Conservation (phyloP, 2,797 vertebrate genomes). For the Lutjanus campechanus region DNA sequence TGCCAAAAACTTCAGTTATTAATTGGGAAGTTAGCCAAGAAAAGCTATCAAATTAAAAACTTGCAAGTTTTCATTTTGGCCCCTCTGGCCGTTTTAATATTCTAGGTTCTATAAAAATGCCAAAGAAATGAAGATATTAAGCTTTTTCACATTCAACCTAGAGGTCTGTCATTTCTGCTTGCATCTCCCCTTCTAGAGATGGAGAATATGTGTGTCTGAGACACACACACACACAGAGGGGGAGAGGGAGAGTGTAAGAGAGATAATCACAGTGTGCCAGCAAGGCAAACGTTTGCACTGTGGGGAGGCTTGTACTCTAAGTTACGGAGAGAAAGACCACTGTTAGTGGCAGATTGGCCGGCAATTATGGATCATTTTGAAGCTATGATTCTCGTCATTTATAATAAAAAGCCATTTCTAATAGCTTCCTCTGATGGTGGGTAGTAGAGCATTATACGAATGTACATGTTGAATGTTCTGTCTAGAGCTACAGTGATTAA, state of each 20-base stretch:
- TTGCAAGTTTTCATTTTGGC: conserved; percentile 39
- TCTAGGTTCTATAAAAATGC: conserved; percentile 41
- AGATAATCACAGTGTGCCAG: conserved; percentile 17
- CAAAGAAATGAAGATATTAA: conserved; percentile 47
- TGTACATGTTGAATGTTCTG: neutral
- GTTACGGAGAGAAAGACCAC: conserved; percentile 16
- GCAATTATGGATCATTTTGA: conserved; percentile 42
- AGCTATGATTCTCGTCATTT: conserved; percentile 27
- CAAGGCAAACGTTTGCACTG: conserved; percentile 18
- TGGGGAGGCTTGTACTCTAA: conserved; percentile 19
- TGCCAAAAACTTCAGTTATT: conserved; percentile 60
- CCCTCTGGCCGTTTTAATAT: conserved; percentile 54
- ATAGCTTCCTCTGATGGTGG: conserved; percentile 4
- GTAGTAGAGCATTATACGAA: neutral
- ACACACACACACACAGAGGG: neutral
- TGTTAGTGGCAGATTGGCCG: conserved; percentile 25
- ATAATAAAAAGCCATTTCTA: conserved; percentile 22
- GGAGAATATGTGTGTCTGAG: neutral
- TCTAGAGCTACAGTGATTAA: neutral
- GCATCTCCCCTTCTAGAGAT: conserved; percentile 16
- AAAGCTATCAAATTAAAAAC: conserved; percentile 64
- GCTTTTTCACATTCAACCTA: conserved; percentile 15
- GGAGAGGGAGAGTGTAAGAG: neutral
- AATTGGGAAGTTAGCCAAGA: conserved; percentile 58
- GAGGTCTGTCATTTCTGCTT: conserved; percentile 43